Evolutionary conservation across 2,888 invertebrate species (phyloP), one percentile per base, ranked within the genome.

Genomic region (Caenorhabditis sp.): DNA sequence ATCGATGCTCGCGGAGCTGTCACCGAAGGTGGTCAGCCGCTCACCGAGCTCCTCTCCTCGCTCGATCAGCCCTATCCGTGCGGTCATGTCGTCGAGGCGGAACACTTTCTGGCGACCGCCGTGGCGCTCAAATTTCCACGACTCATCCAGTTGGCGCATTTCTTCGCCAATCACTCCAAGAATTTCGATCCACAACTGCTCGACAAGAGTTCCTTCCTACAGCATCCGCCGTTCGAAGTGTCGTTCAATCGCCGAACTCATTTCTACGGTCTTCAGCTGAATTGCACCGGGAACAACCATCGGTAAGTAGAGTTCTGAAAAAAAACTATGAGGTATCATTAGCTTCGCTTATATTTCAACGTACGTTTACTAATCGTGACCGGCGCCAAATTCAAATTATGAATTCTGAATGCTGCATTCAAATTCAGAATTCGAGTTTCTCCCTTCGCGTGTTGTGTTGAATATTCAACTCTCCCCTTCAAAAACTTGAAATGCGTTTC

Each of bases 91-190:
- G 69, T 82, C 26, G 82, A 84, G 22, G 85, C 84, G 2, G 80
- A 82, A 24, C 72, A 71, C 40, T 78, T 85, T 32, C 35, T 85
- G 28, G 56, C 69, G 11, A 74, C 80, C 11, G 82, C 85, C 15
- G 82, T 85, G 24, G 65, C 72, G 11, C 64, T 68, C 24, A 67
- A 78, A 51, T 79, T 82, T 28, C 84, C 85, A 3, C 47, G 81
- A 4, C 67, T 85, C 8, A 67, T 83, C 8, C 79, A 80, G 53
- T 68, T 85, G 61, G 82, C 84, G 8, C 82, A 80, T 24, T 85
- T 84, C 65, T 84, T 85, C 56, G 84, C 84, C 35, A 79, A 80
- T 44, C 85, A 85, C 62, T 82, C 85, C 8, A 79, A 76, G 53
- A 78, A 79, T 44, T 80, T 77, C 37, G 62, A 76, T 68, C 77